These are phyloP conservation scores for Colletes gigas DNA, from an alignment of 1,140 invertebrate genomes.

Conservation along the genomic window DNA sequence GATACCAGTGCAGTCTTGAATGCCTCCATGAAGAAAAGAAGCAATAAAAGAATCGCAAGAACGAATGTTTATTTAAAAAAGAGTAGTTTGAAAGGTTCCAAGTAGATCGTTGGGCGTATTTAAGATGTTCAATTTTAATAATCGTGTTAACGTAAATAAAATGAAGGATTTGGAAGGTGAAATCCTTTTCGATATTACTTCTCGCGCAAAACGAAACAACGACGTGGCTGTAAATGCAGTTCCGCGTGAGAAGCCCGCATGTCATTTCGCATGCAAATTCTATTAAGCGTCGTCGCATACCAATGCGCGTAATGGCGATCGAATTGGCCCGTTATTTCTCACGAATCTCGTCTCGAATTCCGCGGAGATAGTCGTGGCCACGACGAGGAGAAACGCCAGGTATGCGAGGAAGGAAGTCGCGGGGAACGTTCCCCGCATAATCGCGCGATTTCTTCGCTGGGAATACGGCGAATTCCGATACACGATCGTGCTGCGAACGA, in stretches of 20 bases:
- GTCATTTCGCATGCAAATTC: constrained; percentile 37
- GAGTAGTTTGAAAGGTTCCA: too few species aligned
- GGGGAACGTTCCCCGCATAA: constrained; percentile 55
- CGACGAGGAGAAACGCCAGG: constrained; percentile 52
- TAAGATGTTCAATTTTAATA: too few species aligned
- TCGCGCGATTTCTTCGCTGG: constrained; percentile 56
- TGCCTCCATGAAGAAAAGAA: too few species aligned
- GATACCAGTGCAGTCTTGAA: too few species aligned
- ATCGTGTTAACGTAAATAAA: neutral
- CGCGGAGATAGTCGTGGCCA: constrained; percentile 31
- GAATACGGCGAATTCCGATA: constrained; percentile 62
- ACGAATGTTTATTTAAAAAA: too few species aligned
- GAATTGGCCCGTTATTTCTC: constrained; percentile 42
- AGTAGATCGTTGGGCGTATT: too few species aligned
- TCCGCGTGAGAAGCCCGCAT: constrained; percentile 10
- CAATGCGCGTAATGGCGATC: constrained; percentile 32
- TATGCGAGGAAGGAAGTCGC: constrained; percentile 56
- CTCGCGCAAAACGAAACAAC: neutral
- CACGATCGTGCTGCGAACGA: constrained; percentile 44
- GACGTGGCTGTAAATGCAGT: neutral
- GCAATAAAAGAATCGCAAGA: too few species aligned
- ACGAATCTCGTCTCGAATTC: constrained; percentile 51
- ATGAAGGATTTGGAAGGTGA: neutral
- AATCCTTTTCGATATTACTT: neutral
- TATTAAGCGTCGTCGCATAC: constrained; percentile 26